Base-by-base conservation (phyloP, 1,140 invertebrate genomes). In the Drosophila sulfurigaster region DNA sequence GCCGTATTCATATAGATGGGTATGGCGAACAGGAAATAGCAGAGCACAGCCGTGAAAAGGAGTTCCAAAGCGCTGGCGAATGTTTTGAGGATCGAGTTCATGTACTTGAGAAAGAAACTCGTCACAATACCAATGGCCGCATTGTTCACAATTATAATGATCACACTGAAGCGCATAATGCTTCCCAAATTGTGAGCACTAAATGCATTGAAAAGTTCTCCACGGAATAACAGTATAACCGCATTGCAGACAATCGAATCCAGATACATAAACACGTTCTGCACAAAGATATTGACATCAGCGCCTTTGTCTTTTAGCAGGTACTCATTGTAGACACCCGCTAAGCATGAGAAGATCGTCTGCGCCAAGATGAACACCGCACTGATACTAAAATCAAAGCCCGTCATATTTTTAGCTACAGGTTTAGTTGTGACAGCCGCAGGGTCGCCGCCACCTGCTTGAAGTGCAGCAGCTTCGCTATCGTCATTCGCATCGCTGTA, bases 241-340 rank as follows among this genome's bases (percentile, higher is more conserved):
- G 96, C 86, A 93, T 99, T 99, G 91, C 97, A 98, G 11, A 99
- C 81, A 78, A 99, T 98, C 28, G 98, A 99, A 93, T 99, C 97
- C 8, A 98, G 82, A 92, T 99, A 99, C 97, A 99, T 98, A 88
- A 98, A 99, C 1, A 98, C 95, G 93, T 99, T 99, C 93, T 99
- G 98, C 68, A 99, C 93, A 93, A 98, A 98, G 76, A 99, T 97
- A 92, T 98, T 96, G 0, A 98, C 95, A 75, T 96, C 95, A 10
- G 95, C 94, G 28, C 97, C 97, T 75, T 96, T 95, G 30, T 95
- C 95, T 94, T 99, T 99, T 0, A 99, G 93, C 43, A 99, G 93
- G 93, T 98, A 98, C 93, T 99, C 98, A 93, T 99, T 99, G 92
- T 99, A 99, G 8, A 99, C 98, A 13, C 98, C 98, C 11, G 98